A percentile compares a stretch with the other conserved stretches of the same genome.
Conservation (phyloP, 2,888 invertebrate genomes). For the Nasonia oneida region DNA sequence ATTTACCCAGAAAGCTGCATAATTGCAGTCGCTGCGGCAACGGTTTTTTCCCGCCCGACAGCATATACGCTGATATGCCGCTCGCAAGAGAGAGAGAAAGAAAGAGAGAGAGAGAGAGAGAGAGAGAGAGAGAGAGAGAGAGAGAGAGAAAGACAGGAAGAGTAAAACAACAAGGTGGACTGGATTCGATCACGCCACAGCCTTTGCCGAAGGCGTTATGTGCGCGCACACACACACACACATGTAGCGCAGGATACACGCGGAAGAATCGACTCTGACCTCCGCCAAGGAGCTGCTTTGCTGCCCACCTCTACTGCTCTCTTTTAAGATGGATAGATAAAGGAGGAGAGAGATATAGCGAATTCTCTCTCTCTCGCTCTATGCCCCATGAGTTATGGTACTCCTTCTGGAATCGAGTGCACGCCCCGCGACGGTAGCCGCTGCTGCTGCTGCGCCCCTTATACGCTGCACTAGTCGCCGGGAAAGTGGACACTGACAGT, state of each 20-base stretch:
- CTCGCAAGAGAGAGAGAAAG: background rate
- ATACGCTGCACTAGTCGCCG: slow-evolving; percentile 4
- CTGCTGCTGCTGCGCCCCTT: background rate
- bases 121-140: background rate
- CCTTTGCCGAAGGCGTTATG: slow-evolving; percentile 52
- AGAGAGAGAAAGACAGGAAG: background rate
- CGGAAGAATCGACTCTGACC: slow-evolving; percentile 57
- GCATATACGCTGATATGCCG: background rate
- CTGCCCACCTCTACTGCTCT: background rate
- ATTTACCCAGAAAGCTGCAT: slow-evolving; percentile 29
- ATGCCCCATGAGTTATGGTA: slow-evolving; percentile 63
- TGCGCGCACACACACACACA: background rate
- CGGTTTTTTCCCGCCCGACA: background rate
- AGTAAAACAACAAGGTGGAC: slow-evolving; percentile 37
- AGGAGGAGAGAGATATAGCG: slow-evolving; percentile 37
- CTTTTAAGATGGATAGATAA: slow-evolving; percentile 58
- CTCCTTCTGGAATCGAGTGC: slow-evolving; percentile 60
- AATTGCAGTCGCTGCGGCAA: slow-evolving; percentile 15
- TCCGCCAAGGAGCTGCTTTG: slow-evolving; percentile 20
- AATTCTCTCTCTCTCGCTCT: slow-evolving; percentile 63
- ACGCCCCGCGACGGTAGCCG: slow-evolving; percentile 21
- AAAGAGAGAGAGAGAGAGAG: background rate
- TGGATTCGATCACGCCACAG: slow-evolving; percentile 53
- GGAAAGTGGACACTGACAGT: slow-evolving; percentile 17
- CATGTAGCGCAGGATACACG: slow-evolving; percentile 27